Evolutionary conservation across 1,140 invertebrate species (phyloP), one percentile per base, ranked within the genome.

Genomic region (Lucilia cuprina): DNA sequence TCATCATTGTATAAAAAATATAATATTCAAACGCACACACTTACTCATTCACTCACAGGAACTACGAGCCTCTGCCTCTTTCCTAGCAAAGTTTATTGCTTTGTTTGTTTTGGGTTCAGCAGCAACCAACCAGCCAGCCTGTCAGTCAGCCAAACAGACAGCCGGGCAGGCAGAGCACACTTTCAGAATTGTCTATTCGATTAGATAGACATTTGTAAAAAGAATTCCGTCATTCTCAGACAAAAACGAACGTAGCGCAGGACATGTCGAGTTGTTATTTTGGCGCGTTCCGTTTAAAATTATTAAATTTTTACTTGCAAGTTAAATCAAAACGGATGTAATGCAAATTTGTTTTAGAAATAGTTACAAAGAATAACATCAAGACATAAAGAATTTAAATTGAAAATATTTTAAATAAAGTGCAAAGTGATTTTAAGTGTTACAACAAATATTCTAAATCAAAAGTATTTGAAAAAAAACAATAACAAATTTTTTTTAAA

Each of bases 251-350:
- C 77, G 19, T 49, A 80, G 35, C 75, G 75, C 41, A 80, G 47
- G n/a, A 80, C 41, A 80, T 49, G 41, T 47, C 21, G 77, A 50
- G 30, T 47, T 49, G 12, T 21, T 21, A 78, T 80, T 80, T 80
- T 80, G 77, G 77, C 77, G 77, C 77, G 77, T 80, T 80, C 77
- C 19, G 77, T 49, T 49, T 25, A 80, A 80, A 80, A 80, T 35
- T 19, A 47, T 49, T 41, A 80, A 14, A 80, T 80, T 49, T 80
- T 12, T 12, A 55, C 17, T 55, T 55, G 41, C 5, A 49, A 49
- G 8, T 25, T 70, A 70, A 70, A 70, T 21, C 19, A 49, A 49
- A 80, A 80, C 77, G 77, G 77, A 80, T 80, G 74, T 77, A 55
- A 12, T 55, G 50, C 50, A 55, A 12, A 55, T 55, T 41, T 41